A percentile compares a stretch with the other conserved stretches of the same genome.
These are phyloP conservation scores for Lasioglossum marginatum DNA, from an alignment of 2,888 invertebrate species.

Conservation along the genomic window DNA sequence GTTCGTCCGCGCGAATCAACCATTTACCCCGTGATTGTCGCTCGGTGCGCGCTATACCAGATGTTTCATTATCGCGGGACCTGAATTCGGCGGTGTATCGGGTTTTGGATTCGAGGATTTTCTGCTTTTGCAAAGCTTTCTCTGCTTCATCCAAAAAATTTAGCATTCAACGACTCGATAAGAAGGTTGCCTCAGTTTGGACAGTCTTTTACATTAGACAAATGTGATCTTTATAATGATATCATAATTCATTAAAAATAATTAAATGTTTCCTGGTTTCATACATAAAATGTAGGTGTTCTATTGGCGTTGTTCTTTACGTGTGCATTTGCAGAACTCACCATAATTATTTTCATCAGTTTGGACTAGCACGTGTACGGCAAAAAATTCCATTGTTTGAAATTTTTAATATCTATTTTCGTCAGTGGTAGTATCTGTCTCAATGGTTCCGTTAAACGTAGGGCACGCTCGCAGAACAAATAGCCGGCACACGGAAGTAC, in stretches of 20 bases:
- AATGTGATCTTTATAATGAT: too few relatives aligned
- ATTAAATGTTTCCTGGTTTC: neutral
- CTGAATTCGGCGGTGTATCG: neutral
- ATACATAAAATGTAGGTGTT: neutral
- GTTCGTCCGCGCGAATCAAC: slow-evolving; percentile 28
- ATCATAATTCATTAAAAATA: neutral
- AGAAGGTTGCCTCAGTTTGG: neutral
- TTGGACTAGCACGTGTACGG: neutral
- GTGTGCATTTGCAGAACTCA: neutral
- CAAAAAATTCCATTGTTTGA: neutral
- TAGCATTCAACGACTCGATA: neutral
- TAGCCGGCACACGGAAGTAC: neutral
- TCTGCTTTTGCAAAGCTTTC: neutral
- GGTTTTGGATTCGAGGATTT: neutral
- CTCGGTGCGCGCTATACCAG: neutral
- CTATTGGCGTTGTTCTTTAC: neutral
- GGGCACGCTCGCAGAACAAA: neutral
- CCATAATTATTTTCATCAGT: neutral
- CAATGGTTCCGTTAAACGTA: neutral
- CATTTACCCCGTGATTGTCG: neutral
- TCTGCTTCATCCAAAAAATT: neutral
- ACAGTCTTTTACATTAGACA: neutral
- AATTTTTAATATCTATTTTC: slow-evolving; percentile 24
- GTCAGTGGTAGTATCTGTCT: neutral
- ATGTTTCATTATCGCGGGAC: neutral